Conservation (phyloP, 2,888 invertebrate genomes). For the Cyrtodaria siliqua region DNA sequence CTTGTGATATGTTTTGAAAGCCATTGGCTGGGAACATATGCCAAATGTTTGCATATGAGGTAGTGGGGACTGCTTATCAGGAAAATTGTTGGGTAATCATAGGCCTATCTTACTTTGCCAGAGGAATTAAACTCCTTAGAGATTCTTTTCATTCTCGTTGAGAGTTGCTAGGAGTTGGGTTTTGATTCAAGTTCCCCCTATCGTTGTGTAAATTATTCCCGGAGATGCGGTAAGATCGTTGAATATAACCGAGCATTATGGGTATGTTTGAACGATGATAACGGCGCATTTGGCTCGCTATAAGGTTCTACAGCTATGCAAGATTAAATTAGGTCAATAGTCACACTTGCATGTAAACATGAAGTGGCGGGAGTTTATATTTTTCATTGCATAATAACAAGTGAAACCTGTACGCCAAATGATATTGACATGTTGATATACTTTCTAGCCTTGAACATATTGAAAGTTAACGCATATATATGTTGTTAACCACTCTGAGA, state of each 20-base stretch:
- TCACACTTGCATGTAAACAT: constrained; percentile 21
- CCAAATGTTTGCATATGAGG: constrained; percentile 59
- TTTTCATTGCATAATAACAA: constrained; percentile 1
- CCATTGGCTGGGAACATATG: constrained; percentile 43
- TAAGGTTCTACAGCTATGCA: background rate
- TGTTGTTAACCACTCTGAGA: no score
- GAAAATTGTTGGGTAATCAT: constrained; percentile 62
- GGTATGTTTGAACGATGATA: constrained; percentile 60
- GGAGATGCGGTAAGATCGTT: constrained; percentile 30
- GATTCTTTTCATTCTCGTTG: constrained; percentile 56
- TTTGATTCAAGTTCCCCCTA: constrained; percentile 40
- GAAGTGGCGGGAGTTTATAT: constrained; percentile 15
- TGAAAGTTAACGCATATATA: no score
- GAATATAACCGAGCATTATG: constrained; percentile 52
- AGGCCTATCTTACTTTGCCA: constrained; percentile 54
- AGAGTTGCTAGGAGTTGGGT: constrained; percentile 58
- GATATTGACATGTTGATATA: no score
- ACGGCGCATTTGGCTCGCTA: constrained; percentile 25
- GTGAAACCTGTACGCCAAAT: no score
- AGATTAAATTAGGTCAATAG: constrained; percentile 23
- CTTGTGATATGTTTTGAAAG: constrained; percentile 52
- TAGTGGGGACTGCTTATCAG: constrained; percentile 53
- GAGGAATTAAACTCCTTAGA: constrained; percentile 61
- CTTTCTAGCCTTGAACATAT: background rate
- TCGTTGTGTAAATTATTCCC: constrained; percentile 59